Conservation (phyloP, 2,797 vertebrate species). For the Syncerus caffer region DNA sequence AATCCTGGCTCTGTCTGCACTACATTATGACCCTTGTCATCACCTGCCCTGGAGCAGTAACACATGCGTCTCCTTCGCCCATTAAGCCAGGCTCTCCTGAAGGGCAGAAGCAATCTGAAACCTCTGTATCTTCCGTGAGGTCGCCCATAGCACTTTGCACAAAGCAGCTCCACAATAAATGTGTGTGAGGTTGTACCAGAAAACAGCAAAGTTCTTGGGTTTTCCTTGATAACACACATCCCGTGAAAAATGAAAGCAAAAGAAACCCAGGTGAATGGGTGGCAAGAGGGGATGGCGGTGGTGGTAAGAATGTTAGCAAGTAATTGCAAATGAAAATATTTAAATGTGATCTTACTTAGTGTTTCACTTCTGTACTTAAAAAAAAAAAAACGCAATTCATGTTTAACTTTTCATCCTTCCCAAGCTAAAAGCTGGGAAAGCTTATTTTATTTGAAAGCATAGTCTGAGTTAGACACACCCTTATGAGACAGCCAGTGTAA, state of each 20-base stretch:
- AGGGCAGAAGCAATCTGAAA: conserved; percentile 48
- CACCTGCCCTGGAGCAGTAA: conserved; percentile 34
- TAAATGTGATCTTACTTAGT: not conserved
- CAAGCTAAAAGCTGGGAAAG: not conserved
- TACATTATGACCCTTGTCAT: conserved; percentile 60
- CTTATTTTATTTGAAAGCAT: conserved; percentile 38
- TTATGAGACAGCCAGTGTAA: conserved; percentile 36
- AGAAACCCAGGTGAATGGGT: not conserved
- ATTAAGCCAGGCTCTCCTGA: conserved; percentile 32
- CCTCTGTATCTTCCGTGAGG: conserved; percentile 6
- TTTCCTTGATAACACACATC: not conserved
- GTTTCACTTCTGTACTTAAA: not conserved
- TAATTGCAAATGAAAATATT: conserved; percentile 3
- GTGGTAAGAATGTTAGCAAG: not conserved
- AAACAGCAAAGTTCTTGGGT: not conserved
- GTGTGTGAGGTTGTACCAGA: not conserved
- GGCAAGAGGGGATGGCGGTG: too few species aligned
- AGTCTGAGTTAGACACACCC: conserved; percentile 55
- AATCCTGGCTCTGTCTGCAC: conserved; percentile 49
- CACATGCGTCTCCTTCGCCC: conserved; percentile 31
- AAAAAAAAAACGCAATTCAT: not conserved
- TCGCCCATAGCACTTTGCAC: not conserved
- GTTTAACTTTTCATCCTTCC: not conserved
- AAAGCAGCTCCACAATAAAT: not conserved
- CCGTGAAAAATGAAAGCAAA: conserved; percentile 27